Conservation (phyloP, 2,797 vertebrate species). For the Pitangus sulphuratus region DNA sequence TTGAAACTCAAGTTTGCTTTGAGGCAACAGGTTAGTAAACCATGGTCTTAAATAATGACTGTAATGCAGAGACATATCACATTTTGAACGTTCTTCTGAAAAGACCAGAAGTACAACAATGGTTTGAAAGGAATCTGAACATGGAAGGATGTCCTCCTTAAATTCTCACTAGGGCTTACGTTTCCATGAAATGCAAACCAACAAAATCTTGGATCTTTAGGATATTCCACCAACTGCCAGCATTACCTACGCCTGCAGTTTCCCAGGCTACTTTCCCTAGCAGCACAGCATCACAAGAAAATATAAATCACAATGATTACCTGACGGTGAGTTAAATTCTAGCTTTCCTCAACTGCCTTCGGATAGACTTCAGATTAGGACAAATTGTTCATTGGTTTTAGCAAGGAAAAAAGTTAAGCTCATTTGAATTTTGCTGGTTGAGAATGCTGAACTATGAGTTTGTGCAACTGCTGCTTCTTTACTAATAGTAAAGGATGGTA, state of each 20-base stretch:
- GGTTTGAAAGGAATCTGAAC: neutral
- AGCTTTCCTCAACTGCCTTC: neutral
- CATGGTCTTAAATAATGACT: neutral
- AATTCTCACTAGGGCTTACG: neutral
- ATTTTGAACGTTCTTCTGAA: neutral
- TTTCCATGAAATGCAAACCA: neutral
- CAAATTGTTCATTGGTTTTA: neutral
- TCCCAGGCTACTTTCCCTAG: neutral
- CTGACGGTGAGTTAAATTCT: neutral
- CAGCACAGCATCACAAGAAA: neutral
- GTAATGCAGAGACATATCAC: neutral
- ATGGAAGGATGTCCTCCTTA: neutral
- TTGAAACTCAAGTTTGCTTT: neutral
- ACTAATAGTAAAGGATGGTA: neutral
- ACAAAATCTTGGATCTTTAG: neutral
- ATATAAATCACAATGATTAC: neutral
- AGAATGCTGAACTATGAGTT: neutral
- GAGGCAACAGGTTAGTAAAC: neutral
- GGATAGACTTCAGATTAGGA: neutral
- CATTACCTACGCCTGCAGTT: neutral
- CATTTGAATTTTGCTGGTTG: neutral
- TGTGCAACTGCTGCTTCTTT: neutral
- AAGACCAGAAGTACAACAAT: neutral
- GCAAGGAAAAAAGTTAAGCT: neutral
- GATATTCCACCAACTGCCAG: neutral